These are phyloP conservation scores for Acrocephalus kingi DNA, from an alignment of 2,113 vertebrate genomes.

Conservation along the genomic window DNA sequence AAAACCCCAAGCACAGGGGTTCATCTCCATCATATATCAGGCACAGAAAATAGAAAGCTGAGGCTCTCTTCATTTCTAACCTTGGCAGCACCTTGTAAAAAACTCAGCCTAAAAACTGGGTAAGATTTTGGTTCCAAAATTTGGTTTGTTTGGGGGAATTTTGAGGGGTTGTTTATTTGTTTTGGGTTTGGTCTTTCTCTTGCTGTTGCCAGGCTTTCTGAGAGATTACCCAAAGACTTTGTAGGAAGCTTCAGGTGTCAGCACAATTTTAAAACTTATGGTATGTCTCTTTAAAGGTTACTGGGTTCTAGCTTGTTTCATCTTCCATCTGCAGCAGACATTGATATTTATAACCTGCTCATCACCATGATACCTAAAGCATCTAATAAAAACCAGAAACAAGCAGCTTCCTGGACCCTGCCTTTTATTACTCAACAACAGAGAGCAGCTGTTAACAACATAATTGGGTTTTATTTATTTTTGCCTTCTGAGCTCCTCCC, in stretches of 20 bases:
- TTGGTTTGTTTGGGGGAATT: neutral
- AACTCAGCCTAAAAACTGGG: neutral
- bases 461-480: neutral
- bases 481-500: neutral
- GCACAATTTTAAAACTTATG: neutral
- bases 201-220: neutral
- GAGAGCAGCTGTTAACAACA: neutral
- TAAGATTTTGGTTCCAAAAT: neutral
- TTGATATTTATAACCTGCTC: neutral
- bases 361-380: neutral
- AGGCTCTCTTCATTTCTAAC: neutral
- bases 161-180: neutral
- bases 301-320: neutral
- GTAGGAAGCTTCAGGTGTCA: neutral
- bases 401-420: neutral
- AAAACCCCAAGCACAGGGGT: neutral
- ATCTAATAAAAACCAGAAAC: conserved; percentile 1
- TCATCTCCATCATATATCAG: neutral
- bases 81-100: neutral
- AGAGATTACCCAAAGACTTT: neutral
- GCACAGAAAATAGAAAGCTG: neutral
- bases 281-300: neutral
- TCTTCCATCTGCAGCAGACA: neutral
- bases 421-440: neutral
- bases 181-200: neutral